These are phyloP conservation scores for Stegodyphus mimosarum DNA, from an alignment of 1,140 invertebrate species.

Conservation along the genomic window DNA sequence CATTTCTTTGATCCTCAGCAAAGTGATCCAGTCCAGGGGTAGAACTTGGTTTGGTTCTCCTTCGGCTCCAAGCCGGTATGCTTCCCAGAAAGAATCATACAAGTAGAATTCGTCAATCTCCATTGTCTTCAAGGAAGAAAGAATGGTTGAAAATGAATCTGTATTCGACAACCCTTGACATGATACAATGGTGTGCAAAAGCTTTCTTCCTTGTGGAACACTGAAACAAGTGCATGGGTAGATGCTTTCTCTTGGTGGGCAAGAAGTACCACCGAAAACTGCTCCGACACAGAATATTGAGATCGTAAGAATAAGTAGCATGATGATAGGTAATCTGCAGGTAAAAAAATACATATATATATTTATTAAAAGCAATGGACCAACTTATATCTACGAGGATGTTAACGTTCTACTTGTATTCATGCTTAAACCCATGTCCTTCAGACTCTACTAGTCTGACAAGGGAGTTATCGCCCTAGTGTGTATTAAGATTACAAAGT, in stretches of 20 bases:
- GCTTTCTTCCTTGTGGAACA: background rate
- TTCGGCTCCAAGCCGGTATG: background rate
- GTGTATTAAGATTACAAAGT: too few species aligned
- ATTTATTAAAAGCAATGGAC: too few species aligned
- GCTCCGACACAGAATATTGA: background rate
- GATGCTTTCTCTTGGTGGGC: conserved; percentile 31
- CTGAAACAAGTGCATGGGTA: conserved; percentile 29
- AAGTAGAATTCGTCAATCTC: conserved; percentile 41
- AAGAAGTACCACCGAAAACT: conserved; percentile 3
- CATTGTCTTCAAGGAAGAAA: background rate
- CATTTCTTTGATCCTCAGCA: conserved; percentile 19
- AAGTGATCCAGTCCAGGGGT: conserved; percentile 29
- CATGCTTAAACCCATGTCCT: too few species aligned
- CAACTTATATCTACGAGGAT: too few species aligned
- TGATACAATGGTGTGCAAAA: background rate
- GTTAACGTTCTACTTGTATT: too few species aligned
- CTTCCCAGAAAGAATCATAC: conserved; percentile 52
- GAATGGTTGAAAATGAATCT: background rate
- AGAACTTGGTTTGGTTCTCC: background rate
- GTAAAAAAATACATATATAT: too few species aligned
- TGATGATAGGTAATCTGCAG: too few species aligned
- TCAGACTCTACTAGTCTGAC: too few species aligned
- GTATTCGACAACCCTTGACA: conserved; percentile 6
- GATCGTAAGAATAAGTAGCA: too few species aligned
- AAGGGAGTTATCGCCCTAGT: too few species aligned